Base-by-base conservation (phyloP, 1,140 invertebrate genomes). In the Pogonognathellus flavescens region DNA sequence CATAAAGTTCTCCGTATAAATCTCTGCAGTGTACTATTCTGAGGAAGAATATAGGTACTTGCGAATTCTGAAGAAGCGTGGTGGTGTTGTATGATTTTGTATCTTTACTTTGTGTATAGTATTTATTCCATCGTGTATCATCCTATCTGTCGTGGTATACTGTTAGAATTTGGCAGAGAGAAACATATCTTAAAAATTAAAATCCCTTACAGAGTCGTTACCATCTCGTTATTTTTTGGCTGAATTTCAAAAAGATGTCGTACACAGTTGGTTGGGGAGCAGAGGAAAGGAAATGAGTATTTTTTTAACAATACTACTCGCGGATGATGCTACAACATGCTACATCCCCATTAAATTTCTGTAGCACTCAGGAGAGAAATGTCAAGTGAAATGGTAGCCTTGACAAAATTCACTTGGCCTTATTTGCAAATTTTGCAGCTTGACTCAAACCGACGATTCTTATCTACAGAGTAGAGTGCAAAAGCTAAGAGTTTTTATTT, bases 381-480 rank as follows among this genome's bases (percentile, higher is more conserved):
- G 70, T 76, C 70, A 76, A 76, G 14, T 76, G 31, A 50, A 76
- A 76, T 50, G 25, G 70, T 18, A 76, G 70, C 70, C 70, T 76
- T 76, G 70, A 76, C 70, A 76, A 49, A 76, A 76, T 76, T 50
- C n/a, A 31, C 41, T 76, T 76, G 70, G 70, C 70, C 70, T 76
- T 76, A 76, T 76, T 76, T 76, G 70, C 70, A 57, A 57, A 14
- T 14, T 13, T 14, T 57, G 11, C 31, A n/a, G 18, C 1, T 25
- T 20, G 20, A 25, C 20, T 25, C 60, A 25, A 8, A 72, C 13
- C 66, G 14, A 50, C 70, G 31, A 41, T 41, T 76, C 7, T 76
- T 50, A 76, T 76, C 70, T 49, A 18, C 16, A 16, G 31, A 76
- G 25, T 18, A 16, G 31, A 76, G 25, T 18, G 70, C 41, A 50